Conservation (phyloP, 2,797 vertebrate species). For the Pangasius macronema region DNA sequence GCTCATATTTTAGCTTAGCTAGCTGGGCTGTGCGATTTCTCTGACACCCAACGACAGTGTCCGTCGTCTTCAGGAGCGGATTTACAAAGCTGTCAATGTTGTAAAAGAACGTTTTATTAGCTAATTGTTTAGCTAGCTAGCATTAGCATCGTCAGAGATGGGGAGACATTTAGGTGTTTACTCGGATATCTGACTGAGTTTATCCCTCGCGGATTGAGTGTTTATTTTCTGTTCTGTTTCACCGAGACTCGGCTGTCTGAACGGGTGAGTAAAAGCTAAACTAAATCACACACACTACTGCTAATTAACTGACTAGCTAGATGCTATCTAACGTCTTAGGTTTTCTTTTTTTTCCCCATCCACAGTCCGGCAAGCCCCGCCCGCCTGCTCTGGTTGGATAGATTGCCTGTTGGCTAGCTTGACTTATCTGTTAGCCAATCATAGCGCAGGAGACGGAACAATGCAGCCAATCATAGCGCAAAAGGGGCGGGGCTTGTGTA, state of each 20-base stretch:
- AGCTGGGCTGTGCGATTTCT: background rate
- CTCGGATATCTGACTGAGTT: background rate
- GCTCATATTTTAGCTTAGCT: background rate
- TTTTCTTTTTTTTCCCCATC: background rate
- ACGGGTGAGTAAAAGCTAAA: background rate
- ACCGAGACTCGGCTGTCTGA: constrained; percentile 6
- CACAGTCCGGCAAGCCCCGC: background rate
- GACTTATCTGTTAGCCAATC: background rate
- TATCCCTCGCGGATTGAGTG: background rate
- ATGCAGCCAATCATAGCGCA: background rate
- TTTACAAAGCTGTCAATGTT: background rate
- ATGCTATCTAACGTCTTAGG: background rate
- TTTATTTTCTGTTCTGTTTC: background rate
- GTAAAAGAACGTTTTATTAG: background rate
- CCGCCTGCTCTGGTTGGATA: background rate
- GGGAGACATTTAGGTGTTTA: background rate
- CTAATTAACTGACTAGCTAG: background rate
- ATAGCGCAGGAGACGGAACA: background rate
- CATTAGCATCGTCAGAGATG: constrained; percentile 5
- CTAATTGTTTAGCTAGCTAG: background rate
- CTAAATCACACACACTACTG: background rate
- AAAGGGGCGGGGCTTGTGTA: background rate
- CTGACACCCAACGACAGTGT: background rate
- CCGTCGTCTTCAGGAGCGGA: background rate
- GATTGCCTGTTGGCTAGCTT: background rate